phyloP scores from a whole-genome alignment of 2,797 vertebrate genomes.

The Heliangelus exortis region DNA sequence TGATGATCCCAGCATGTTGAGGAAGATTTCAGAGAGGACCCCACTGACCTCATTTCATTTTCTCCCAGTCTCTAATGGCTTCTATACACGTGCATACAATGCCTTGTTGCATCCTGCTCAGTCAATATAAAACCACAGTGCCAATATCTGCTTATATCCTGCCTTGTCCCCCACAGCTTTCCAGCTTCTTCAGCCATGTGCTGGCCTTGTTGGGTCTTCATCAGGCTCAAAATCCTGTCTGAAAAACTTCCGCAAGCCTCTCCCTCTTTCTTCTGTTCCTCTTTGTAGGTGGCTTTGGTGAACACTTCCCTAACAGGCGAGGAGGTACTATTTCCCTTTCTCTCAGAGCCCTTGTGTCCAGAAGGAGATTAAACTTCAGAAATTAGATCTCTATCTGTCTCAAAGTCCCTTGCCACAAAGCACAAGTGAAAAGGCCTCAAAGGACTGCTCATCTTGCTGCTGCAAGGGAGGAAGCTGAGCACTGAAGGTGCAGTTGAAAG shows the following conservation, averaged over 20 bases:
- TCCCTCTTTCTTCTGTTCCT: not conserved
- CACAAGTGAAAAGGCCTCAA: not conserved
- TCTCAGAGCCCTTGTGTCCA: not conserved
- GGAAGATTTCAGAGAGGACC: not conserved
- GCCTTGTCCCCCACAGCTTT: not conserved
- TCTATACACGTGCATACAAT: not conserved
- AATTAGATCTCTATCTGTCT: not conserved
- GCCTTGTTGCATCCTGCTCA: not conserved
- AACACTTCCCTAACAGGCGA: not conserved
- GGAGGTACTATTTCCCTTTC: not conserved
- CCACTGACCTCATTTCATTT: accelerated
- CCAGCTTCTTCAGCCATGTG: not conserved
- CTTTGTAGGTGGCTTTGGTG: not conserved
- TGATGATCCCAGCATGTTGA: not conserved
- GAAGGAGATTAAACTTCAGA: not conserved
- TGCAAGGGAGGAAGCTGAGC: accelerated
- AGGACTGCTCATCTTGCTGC: not conserved
- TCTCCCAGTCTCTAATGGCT: not conserved
- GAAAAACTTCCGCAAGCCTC: not conserved
- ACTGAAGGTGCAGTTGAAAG: not conserved
- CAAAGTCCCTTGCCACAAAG: not conserved
- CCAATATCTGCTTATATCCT: not conserved
- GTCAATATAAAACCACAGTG: not conserved
- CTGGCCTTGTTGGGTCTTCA: not conserved
- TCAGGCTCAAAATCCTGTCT: not conserved